Evolutionary conservation across 2,797 vertebrate species (phyloP).

Genomic region (Uromys caudimaculatus): DNA sequence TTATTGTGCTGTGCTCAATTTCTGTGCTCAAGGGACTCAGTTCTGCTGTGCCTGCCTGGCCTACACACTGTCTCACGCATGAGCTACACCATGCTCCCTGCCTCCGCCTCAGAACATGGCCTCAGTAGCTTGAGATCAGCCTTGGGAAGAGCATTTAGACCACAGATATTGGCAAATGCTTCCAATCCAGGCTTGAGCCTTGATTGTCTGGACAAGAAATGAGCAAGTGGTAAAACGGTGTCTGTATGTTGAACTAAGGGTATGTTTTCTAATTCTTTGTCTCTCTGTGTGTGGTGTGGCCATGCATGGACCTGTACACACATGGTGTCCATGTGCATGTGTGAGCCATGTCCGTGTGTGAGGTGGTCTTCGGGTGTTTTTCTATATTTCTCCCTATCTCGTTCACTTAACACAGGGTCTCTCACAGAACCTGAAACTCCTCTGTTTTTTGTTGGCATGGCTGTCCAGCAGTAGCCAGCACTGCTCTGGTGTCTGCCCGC

Average conservation of each 20-base stretch:
- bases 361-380: background rate
- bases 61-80: background rate
- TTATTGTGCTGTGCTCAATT: background rate
- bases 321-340: background rate
- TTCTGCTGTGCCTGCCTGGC: background rate
- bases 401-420: background rate
- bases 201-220: slow-evolving; percentile 27
- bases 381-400: background rate
- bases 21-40: background rate
- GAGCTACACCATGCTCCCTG: background rate
- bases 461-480: background rate
- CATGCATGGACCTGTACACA: background rate
- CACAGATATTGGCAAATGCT: background rate
- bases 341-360: background rate
- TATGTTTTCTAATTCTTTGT: background rate
- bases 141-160: background rate
- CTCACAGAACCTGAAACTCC: background rate
- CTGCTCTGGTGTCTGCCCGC: background rate
- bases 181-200: background rate
- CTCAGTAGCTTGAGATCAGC: background rate
- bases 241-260: slow-evolving; percentile 34
- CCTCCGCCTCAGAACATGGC: background rate
- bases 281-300: background rate
- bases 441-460: no score
- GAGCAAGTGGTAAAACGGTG: background rate